Conservation (phyloP, 1,140 invertebrate species). For the Zaprionus davidi region DNA sequence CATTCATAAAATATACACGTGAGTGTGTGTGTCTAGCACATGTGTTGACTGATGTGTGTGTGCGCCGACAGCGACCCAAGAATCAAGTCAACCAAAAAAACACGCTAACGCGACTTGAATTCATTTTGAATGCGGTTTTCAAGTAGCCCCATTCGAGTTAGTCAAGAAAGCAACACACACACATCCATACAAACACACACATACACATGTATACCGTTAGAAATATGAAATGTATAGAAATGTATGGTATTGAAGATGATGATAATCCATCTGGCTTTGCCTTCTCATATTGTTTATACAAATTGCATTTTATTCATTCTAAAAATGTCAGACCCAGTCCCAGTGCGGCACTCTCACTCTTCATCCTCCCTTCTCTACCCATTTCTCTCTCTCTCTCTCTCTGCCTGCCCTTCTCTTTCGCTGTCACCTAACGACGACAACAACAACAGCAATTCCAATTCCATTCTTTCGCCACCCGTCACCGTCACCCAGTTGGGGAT, state of each 20-base stretch:
- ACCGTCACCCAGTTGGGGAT: slow-evolving; percentile 47
- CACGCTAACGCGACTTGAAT: slow-evolving; percentile 41
- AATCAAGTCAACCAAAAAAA: slow-evolving; percentile 37
- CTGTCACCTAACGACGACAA: neutral
- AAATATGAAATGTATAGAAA: slow-evolving; percentile 21
- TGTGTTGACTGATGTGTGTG: neutral
- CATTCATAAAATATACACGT: slow-evolving; percentile 67
- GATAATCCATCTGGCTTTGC: neutral
- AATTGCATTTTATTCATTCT: slow-evolving; percentile 44
- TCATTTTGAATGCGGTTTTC: slow-evolving; percentile 44
- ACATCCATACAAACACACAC: neutral
- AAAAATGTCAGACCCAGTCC: slow-evolving; percentile 21
- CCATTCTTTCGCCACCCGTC: slow-evolving; percentile 31
- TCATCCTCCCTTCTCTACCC: neutral
- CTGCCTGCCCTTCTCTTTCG: neutral
- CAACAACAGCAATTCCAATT: slow-evolving; percentile 7
- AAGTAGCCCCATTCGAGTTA: slow-evolving; percentile 45
- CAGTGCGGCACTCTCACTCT: slow-evolving; percentile 1
- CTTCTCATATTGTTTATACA: slow-evolving; percentile 35
- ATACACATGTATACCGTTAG: slow-evolving; percentile 14
- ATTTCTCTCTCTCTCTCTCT: neutral
- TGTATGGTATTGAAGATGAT: slow-evolving; percentile 13
- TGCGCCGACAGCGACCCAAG: slow-evolving; percentile 30
- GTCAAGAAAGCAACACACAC: slow-evolving; percentile 21
- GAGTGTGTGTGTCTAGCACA: slow-evolving; percentile 8